Evolutionary conservation across 1,140 invertebrate species (phyloP), one percentile per base, ranked within the genome.

Genomic region (Macrobrachium nipponense): DNA sequence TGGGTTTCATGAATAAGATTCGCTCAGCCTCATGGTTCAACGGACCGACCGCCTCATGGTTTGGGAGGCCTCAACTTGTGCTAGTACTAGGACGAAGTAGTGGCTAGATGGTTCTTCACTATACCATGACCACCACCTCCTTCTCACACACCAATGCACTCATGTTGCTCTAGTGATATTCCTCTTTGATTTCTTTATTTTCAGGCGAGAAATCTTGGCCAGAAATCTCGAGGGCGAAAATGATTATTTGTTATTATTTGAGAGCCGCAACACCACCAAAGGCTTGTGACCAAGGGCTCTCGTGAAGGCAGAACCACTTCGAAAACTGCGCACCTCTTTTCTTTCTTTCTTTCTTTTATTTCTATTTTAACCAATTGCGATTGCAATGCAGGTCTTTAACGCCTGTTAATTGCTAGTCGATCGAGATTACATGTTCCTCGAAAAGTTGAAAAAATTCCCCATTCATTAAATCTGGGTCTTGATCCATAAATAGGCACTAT

Each of bases 1-100:
- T 68, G n/a, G 83, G 80, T 86, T 86, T 86, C 84, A 86, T 86
- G 66, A 73, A 80, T 86, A 86, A 51, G 51, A 51, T 51, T 51
- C 5, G 51, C 51, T 51, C 8, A 51, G 12, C 51, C 51, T 51
- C 51, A 51, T 51, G 51, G 51, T 51, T 51, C 51, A 51, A 51
- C 7, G 51, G 51, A 0, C 51, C 8, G 51, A 51, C 7, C 51
- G 7, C 51, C 51, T 51, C 51, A 51, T 51, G 12, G 51, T 51
- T 51, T 51, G 51, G 51, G 51, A 51, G 51, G 51, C 51, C 51
- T 51, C 7, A 51, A 51, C 51, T 8, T 51, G 51, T 12, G 51
- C 51, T 51, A 8, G 51, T 51, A 51, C 51, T 10, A 51, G 51
- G 51, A 51, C 12, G 8, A 51, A 51, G 51, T 6, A 51, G 51